Base-by-base conservation (phyloP, 2,888 invertebrate genomes). In the Oconnorella tubifera region DNA sequence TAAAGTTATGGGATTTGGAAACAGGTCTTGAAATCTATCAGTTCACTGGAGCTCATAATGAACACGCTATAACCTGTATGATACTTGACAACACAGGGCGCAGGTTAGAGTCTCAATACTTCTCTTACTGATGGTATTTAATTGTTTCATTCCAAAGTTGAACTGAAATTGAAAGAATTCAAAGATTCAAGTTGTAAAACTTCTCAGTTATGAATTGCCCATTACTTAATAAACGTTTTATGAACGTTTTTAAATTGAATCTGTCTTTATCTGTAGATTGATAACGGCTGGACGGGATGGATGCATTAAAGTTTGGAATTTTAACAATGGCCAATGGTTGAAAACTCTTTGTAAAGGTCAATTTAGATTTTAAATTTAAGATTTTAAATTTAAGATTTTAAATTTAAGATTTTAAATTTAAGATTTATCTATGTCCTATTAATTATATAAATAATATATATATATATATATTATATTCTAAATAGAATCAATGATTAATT, bases 1-100 rank as follows among this genome's bases (percentile, higher is more conserved):
- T 82, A 25, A 81, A 82, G 67, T 66, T 82, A 23, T 82, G 82
- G 82, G 81, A 82, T 71, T 76, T 82, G 68, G 78, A 80, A 71
- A 80, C 79, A 19, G 82, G 82, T 4, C 75, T 75, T 19, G 66
- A 75, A 31, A 77, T 82, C 61, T 82, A 81, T 76, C 81, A 82
- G 64, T 82, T 75, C 71, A 78, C 78, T 1, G 78, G 79, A 3
- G 81, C 81, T 32, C 82, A 82, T 66, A 79, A 77, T 2, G 80
- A 79, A 33, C 62, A 72, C n/a, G 78, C 80, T 40, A 79, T 82
- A 57, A 82, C 82, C 1, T 80, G 80, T 69, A 77, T 82, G 79
- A 74, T 77, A 28, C 79, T 82, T 71, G 82, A 82, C 68, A 77
- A 75, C 64, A 80, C 80, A 33, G 77, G 76, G 0, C 72, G 81